A percentile compares a stretch with the other conserved stretches of the same genome.
Conservation (phyloP, 2,113 vertebrate species). For the Lanius ludovicianus region DNA sequence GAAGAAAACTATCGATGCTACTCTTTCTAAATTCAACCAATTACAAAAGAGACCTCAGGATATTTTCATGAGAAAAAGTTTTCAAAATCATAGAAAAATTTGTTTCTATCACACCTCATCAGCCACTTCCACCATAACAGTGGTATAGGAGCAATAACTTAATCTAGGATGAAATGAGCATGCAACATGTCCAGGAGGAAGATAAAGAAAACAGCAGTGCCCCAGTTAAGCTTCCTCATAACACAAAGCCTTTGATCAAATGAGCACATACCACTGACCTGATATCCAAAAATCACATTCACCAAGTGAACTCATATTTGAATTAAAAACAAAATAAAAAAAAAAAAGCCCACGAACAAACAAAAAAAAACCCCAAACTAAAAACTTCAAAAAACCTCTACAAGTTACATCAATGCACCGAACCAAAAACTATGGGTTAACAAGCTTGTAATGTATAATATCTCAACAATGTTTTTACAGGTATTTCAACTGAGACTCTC, state of each 20-base stretch:
- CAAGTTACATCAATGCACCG: neutral
- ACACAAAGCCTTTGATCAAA: neutral
- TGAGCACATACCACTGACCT: neutral
- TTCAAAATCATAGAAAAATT: neutral
- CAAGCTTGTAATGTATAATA: neutral
- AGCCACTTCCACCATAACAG: neutral
- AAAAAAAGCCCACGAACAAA: neutral
- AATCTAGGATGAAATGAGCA: neutral
- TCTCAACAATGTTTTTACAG: neutral
- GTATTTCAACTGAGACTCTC: neutral
- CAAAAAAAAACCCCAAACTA: too few relatives aligned
- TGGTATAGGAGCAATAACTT: neutral
- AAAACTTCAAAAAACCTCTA: neutral
- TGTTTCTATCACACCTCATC: neutral
- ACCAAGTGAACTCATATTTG: neutral
- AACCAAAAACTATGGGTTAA: neutral
- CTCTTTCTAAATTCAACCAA: neutral
- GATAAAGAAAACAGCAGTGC: neutral
- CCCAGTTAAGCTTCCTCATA: neutral
- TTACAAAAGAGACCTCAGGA: neutral
- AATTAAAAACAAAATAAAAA: neutral
- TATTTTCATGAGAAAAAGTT: neutral
- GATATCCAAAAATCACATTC: neutral
- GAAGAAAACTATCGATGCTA: neutral
- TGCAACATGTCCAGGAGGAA: neutral